These are phyloP conservation scores for Ginglymostoma cirratum DNA, from an alignment of 2,113 vertebrate species.

Conservation along the genomic window DNA sequence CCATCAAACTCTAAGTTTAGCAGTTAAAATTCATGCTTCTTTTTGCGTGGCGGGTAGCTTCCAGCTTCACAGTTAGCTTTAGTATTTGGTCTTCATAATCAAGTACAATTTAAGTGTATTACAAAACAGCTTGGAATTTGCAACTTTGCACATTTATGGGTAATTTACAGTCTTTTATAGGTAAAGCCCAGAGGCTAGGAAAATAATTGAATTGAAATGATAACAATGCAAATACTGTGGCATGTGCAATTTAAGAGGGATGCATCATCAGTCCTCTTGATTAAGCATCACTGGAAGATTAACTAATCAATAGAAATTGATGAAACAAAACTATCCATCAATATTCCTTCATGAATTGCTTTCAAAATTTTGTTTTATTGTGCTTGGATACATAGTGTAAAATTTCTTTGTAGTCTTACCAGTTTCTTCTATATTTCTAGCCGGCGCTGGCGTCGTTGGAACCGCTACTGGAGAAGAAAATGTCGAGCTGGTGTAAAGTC, in stretches of 20 bases:
- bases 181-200: background rate
- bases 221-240: background rate
- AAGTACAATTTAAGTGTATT: background rate
- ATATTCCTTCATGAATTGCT: background rate
- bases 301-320: background rate
- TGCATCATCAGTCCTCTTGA: background rate
- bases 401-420: background rate
- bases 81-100: background rate
- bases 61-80: background rate
- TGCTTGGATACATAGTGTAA: background rate
- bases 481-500: slow-evolving; percentile 96
- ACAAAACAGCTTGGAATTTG: background rate
- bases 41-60: background rate
- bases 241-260: background rate
- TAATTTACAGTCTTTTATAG: background rate
- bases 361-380: background rate
- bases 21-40: background rate
- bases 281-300: background rate
- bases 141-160: background rate
- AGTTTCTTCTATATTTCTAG: slow-evolving; percentile 49
- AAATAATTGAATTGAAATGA: background rate
- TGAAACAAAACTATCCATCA: background rate
- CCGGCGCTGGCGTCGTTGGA: slow-evolving; percentile 98
- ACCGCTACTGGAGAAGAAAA: slow-evolving; percentile 85
- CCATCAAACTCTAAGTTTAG: background rate